A percentile compares a stretch with the other conserved stretches of the same genome.
Evolutionary conservation across 2,113 vertebrate species (phyloP).

Genomic region (Microcebus murinus): DNA sequence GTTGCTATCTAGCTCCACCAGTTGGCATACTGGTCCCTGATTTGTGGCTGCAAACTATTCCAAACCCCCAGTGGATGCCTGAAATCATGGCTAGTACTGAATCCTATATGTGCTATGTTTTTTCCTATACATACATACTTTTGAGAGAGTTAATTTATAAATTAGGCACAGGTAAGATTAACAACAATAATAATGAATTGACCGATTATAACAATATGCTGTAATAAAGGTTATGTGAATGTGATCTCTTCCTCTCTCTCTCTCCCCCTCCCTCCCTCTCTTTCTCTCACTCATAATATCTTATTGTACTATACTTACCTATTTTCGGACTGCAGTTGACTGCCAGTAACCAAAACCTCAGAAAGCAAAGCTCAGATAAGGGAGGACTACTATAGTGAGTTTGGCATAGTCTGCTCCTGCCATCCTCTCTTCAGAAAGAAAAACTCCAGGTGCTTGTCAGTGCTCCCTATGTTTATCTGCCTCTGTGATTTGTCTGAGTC

Average conservation of each 20-base stretch:
- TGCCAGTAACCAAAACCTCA: background rate
- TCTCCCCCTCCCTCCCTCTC: no score
- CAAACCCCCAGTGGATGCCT: background rate
- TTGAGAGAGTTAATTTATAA: background rate
- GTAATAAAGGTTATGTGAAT: background rate
- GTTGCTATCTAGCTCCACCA: background rate
- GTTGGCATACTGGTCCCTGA: background rate
- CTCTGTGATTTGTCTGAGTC: constrained; percentile 10
- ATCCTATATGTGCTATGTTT: background rate
- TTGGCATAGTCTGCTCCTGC: background rate
- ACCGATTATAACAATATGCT: background rate
- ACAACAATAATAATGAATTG: background rate
- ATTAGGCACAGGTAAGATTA: background rate
- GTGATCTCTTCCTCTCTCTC: background rate
- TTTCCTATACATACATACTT: background rate
- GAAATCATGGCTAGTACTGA: background rate
- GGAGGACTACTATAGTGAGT: background rate
- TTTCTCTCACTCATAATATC: background rate
- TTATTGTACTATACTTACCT: background rate
- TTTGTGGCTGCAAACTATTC: background rate
- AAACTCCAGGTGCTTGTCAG: background rate
- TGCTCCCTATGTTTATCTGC: background rate
- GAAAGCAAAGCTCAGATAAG: background rate
- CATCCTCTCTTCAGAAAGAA: constrained; percentile 35
- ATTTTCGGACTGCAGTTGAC: background rate